Base-by-base conservation (phyloP, 2,888 invertebrate genomes). In the Perithous albicinctus region DNA sequence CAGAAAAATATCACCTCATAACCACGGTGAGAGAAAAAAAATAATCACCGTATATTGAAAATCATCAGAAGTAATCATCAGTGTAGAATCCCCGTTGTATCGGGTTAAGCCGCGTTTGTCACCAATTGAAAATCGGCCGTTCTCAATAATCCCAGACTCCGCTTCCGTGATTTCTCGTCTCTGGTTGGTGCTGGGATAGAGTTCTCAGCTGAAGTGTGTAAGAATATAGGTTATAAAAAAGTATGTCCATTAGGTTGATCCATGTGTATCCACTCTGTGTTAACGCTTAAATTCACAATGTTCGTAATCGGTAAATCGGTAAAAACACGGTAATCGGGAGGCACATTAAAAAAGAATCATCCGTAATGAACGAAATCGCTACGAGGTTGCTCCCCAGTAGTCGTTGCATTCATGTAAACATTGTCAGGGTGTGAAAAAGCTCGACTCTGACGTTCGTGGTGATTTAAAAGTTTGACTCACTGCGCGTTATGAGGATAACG, bases 171-270 rank as follows among this genome's bases (percentile, higher is more conserved):
- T 56, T 56, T 72, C 59, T 69, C 66, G 54, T 23, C 54, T 54
- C 26, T 48, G 61, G 12, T n/a, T 72, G 72, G 54, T 70, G 74
- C 82, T 78, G 80, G 76, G n/a, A n/a, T 69, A 63, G 77, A n/a
- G n/a, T n/a, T n/a, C 85, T 85, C 85, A 85, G 85, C 85, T 85
- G 85, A 85, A 85, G 54, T 56, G 54, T 80, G 78, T 80, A 77
- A 80, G 74, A 83, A 85, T 83, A 85, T 83, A 85, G 85, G 84
- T 85, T 85, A 85, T 85, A 85, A 78, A 82, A 80, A 79, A 76
- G 70, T 38, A 26, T 67, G 51, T 72, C 72, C 29, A 56, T 23
- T 18, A 41, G 26, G 41, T 15, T 18, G 10, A 10, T 10, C 23
- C 18, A 59, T 46, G 48, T 15, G 48, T 32, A 20, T n/a, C n/a